phyloP scores from a whole-genome alignment of 2,113 vertebrate genomes.

The Triplophysa tibetana region DNA sequence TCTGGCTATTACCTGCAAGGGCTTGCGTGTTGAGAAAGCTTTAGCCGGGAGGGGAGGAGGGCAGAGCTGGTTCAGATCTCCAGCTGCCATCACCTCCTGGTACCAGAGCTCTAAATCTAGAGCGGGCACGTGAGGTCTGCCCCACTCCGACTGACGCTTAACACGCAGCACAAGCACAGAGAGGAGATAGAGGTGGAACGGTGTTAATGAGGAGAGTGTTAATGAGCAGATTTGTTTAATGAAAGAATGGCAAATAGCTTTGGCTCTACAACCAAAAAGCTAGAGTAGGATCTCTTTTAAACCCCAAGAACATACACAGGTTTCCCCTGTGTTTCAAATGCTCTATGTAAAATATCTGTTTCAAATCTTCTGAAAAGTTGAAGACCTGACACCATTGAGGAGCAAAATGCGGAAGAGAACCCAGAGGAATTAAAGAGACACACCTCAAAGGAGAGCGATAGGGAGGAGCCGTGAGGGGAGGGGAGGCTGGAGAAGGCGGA shows the following conservation, averaged over 20 bases:
- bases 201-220: constrained; percentile 19
- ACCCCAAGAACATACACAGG: too few species aligned
- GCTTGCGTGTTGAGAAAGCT: constrained; percentile 62
- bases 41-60: constrained; percentile 69
- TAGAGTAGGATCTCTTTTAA: neutral
- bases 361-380: too few species aligned
- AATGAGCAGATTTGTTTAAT: constrained; percentile 42
- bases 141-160: constrained; percentile 68
- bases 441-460: constrained; percentile 81
- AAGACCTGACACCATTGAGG: constrained; percentile 26
- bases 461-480: constrained; percentile 75
- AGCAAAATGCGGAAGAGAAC: neutral
- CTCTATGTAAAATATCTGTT: too few species aligned
- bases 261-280: neutral
- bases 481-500: constrained; percentile 70
- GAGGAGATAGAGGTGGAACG: constrained; percentile 1
- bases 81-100: constrained; percentile 79
- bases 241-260: constrained; percentile 58
- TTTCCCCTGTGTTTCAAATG: too few species aligned
- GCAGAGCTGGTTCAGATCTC: constrained; percentile 71
- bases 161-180: constrained; percentile 41
- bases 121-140: constrained; percentile 68
- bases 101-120: constrained; percentile 82
- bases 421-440: constrained; percentile 59
- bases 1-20: constrained; percentile 66